These are phyloP conservation scores for Melanotaenia trifasciata DNA, from an alignment of 2,797 vertebrate genomes.

Conservation along the genomic window DNA sequence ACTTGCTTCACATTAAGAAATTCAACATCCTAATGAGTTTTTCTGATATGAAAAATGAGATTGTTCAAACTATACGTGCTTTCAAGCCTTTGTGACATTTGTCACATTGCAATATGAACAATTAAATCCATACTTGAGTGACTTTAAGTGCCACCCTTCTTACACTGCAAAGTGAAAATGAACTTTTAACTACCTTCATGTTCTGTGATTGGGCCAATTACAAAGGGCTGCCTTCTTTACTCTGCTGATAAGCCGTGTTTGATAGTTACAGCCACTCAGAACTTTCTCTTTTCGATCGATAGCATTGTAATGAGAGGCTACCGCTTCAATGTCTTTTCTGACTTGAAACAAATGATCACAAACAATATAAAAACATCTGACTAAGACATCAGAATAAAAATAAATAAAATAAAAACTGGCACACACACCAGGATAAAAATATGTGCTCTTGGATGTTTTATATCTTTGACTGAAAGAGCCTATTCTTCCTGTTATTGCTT, in stretches of 20 bases:
- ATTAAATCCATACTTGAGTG: slow-evolving; percentile 43
- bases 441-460: not conserved
- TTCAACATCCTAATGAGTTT: slow-evolving; percentile 32
- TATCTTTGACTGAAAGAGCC: slow-evolving; percentile 1
- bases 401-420: slow-evolving; percentile 4
- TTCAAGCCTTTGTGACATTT: slow-evolving; percentile 27
- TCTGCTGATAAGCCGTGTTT: slow-evolving; percentile 44
- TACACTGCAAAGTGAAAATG: slow-evolving; percentile 46
- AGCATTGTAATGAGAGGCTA: slow-evolving; percentile 20
- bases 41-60: slow-evolving; percentile 38
- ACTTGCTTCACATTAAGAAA: slow-evolving; percentile 25
- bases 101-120: slow-evolving; percentile 22
- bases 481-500: slow-evolving; percentile 4
- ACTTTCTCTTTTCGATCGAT: slow-evolving; percentile 47
- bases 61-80: slow-evolving; percentile 20
- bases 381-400: slow-evolving; percentile 1
- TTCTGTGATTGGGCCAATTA: slow-evolving; percentile 58
- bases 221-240: slow-evolving; percentile 24
- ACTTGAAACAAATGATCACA: slow-evolving; percentile 37
- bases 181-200: slow-evolving; percentile 50
- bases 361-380: slow-evolving; percentile 29
- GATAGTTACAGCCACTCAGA: slow-evolving; percentile 35
- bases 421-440: not conserved
- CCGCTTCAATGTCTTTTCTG: slow-evolving; percentile 9
- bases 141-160: slow-evolving; percentile 35